These are phyloP conservation scores for Diceros bicornis DNA, from an alignment of 2,797 vertebrate species.

Conservation along the genomic window DNA sequence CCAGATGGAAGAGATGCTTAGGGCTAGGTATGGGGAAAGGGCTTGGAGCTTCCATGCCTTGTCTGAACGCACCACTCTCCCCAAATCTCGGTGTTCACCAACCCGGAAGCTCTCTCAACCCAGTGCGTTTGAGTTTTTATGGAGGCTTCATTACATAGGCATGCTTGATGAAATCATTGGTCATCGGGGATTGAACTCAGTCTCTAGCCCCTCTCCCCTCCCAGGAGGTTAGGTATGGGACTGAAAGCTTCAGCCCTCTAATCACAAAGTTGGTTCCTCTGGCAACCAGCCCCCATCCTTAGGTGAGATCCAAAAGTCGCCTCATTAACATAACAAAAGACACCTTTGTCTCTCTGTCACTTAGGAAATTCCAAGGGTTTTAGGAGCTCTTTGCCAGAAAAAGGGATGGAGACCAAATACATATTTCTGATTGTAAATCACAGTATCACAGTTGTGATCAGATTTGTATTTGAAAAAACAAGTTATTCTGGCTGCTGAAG, in stretches of 20 bases:
- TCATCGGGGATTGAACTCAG: neutral
- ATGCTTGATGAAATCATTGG: neutral
- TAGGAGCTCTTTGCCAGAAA: neutral
- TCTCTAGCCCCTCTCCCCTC: neutral
- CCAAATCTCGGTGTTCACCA: neutral
- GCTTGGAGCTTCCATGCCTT: neutral
- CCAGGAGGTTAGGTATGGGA: neutral
- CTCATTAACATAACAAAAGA: neutral
- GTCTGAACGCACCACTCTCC: neutral
- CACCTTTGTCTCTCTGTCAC: neutral
- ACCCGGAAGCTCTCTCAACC: neutral
- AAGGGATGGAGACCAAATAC: neutral
- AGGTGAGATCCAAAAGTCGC: neutral
- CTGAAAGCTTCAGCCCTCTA: neutral
- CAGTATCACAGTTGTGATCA: neutral
- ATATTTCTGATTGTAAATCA: neutral
- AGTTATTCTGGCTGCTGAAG: neutral
- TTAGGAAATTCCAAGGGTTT: neutral
- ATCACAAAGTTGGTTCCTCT: neutral
- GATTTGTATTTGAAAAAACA: neutral
- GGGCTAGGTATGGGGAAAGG: too few species aligned
- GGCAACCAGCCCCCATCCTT: neutral
- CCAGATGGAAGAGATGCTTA: neutral
- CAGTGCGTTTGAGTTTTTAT: neutral
- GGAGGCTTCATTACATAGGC: neutral